phyloP scores from a whole-genome alignment of 23 tunicate genomes.

The Clavelina lepadiformis region DNA sequence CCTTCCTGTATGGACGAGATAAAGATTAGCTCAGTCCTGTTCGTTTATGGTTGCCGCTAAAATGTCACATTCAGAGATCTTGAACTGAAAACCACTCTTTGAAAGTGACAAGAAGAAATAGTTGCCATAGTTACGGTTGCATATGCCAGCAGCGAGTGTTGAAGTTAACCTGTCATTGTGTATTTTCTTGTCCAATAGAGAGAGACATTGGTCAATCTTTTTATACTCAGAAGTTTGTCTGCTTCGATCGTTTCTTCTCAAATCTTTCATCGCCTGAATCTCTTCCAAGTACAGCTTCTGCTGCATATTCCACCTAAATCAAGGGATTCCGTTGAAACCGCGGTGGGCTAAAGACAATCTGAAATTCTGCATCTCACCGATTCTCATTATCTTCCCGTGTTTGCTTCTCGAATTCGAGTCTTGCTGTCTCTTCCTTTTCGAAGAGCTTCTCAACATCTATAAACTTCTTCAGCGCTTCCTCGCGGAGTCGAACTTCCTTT shows the following conservation, averaged over 20 bases:
- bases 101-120: no score
- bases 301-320: conserved; percentile 63
- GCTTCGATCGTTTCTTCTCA: conserved; percentile 47
- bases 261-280: conserved; percentile 71
- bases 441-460: conserved; percentile 70
- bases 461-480: conserved; percentile 77
- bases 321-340: background rate
- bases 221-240: conserved; percentile 37
- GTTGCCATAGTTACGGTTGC: no score
- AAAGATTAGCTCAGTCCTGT: no score
- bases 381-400: conserved; percentile 64
- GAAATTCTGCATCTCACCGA: conserved; percentile 19
- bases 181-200: conserved; percentile 29
- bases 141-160: no score
- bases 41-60: no score
- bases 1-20: conserved; percentile 49
- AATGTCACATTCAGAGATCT: no score
- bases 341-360: background rate
- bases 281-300: conserved; percentile 76
- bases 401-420: conserved; percentile 66
- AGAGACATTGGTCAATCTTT: conserved; percentile 41
- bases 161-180: conserved; percentile 43
- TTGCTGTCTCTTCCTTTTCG: conserved; percentile 56
- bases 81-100: no score
- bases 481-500: conserved; percentile 75